Conservation (phyloP, 2,888 invertebrate genomes). For the Mactromeris polynyma region DNA sequence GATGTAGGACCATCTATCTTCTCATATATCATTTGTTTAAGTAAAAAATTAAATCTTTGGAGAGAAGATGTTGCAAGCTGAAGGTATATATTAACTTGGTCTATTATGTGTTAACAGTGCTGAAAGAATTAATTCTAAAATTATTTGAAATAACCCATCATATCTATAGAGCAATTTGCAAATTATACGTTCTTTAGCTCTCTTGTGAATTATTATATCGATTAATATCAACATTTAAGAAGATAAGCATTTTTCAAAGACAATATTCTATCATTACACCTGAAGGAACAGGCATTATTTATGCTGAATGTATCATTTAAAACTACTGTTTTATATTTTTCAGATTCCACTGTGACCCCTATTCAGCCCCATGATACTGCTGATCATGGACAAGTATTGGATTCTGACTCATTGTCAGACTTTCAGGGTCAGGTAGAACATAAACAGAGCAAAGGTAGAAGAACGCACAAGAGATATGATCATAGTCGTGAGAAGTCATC, state of each 20-base stretch:
- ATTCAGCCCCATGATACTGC: conserved; percentile 70
- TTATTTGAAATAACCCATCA: too few species aligned
- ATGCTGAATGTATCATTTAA: neutral
- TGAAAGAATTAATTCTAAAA: too few species aligned
- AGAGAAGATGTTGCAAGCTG: too few species aligned
- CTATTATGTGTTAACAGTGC: too few species aligned
- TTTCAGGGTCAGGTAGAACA: conserved; percentile 66
- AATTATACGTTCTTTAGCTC: too few species aligned
- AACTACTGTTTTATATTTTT: neutral
- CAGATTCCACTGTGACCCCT: conserved; percentile 78
- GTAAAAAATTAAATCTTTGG: too few species aligned
- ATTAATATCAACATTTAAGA: too few species aligned
- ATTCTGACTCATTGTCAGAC: conserved; percentile 77
- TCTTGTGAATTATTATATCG: too few species aligned
- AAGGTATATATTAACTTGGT: too few species aligned
- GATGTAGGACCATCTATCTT: too few species aligned
- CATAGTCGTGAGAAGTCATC: conserved; percentile 40
- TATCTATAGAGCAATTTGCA: too few species aligned
- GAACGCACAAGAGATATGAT: conserved; percentile 26
- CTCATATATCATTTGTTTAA: too few species aligned
- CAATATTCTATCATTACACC: neutral
- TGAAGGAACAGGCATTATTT: neutral
- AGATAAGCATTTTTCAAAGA: neutral
- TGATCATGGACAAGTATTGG: conserved; percentile 74
- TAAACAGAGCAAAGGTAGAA: conserved; percentile 41